Evolutionary conservation across 2,797 vertebrate species (phyloP), one percentile per base, ranked within the genome.

Genomic region (Taeniopygia guttata): DNA sequence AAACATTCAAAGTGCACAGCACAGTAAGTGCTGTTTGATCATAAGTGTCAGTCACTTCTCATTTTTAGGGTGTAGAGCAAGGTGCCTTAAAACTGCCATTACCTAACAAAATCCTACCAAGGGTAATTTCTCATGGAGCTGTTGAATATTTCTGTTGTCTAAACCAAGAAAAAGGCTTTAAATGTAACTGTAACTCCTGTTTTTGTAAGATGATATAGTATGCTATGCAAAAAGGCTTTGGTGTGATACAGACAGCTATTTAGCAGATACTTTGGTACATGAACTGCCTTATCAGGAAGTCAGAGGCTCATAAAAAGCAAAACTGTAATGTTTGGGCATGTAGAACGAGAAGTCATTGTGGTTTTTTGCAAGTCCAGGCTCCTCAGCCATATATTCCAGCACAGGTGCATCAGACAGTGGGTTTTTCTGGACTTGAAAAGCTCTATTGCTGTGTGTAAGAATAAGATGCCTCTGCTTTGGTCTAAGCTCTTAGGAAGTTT

Each of bases 311-410:
- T 58, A 42, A 82, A 92, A 66, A 87, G 15, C 52, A 34, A 84
- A 77, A 40, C 1, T 7, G 59, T 76, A 12, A 66, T 0, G 5
- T 83, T 87, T 30, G 32, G 36, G 40, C 84, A 5, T 18, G 23
- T 60, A 54, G 86, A 92, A 91, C 73, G 81, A 91, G 56, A 73
- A 89, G 59, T 80, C 63, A 22, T 78, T 90, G 84, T 94, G 74
- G 9, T 32, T 92, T 86, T 90, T n/a, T 87, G 56, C 46, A 64
- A 66, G 76, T n/a, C 62, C 14, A 11, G 70, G 10, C 42, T 87
- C 43, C 38, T 89, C 6, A 2, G 59, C 77, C 30, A 1, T 46
- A 2, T 21, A 10, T 63, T 60, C 42, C 23, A 40, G 25, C 64
- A 89, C 58, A 80, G 72, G 70, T 94, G 68, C 55, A 34, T 54